phyloP scores from a whole-genome alignment of 2,797 vertebrate genomes.

The Characodon lateralis region DNA sequence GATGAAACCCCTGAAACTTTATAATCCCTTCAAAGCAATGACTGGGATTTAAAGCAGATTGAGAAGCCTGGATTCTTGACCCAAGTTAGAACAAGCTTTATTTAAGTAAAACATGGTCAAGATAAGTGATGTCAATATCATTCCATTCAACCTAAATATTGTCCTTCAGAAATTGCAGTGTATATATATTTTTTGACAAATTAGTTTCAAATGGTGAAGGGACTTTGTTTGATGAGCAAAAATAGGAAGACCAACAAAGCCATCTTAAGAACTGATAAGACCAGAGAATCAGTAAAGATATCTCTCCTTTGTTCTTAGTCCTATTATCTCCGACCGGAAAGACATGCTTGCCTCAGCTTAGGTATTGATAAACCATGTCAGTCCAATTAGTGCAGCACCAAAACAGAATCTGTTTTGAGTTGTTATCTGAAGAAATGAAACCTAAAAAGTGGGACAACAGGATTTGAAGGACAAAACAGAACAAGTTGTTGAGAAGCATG shows the following conservation, averaged over 20 bases:
- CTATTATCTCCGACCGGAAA: conserved; percentile 41
- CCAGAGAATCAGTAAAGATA: conserved; percentile 53
- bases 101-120: not conserved
- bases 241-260: conserved; percentile 16
- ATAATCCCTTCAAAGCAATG: not conserved
- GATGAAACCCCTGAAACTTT: not conserved
- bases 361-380: conserved; percentile 72
- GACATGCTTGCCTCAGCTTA: conserved; percentile 39
- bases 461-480: conserved; percentile 15
- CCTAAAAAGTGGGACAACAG: conserved; percentile 24
- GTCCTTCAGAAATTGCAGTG: not conserved
- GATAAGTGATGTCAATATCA: not conserved
- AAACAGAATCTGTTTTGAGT: conserved; percentile 66
- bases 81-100: not conserved
- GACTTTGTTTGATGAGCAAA: conserved; percentile 20
- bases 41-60: not conserved
- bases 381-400: conserved; percentile 63
- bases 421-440: conserved; percentile 57
- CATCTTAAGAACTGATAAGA: conserved; percentile 45
- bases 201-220: not conserved
- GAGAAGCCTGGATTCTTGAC: not conserved
- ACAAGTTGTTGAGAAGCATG: conserved; percentile 50
- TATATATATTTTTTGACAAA: not conserved
- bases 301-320: conserved; percentile 34
- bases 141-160: not conserved